Evolutionary conservation across 1,140 invertebrate species (phyloP), one percentile per base, ranked within the genome.

Genomic region (Drosophila lini): DNA sequence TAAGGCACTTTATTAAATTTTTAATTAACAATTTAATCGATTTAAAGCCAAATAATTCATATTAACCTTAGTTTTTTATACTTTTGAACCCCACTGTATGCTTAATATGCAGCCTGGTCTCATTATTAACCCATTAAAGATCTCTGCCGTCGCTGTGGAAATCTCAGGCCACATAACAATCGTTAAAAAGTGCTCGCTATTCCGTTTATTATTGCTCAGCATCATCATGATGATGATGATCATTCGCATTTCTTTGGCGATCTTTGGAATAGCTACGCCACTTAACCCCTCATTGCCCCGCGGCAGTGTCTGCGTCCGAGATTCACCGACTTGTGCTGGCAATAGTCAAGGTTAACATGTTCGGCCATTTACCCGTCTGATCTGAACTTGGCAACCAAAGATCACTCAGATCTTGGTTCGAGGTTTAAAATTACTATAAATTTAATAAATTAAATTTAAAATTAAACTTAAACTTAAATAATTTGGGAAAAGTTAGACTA

Each of bases 101-200:
- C 28, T 5, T 19, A 19, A 15, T 25, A 16, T 44, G 25, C 34
- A 2, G 52, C 53, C 61, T 53, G 57, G 25, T 61, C 60, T 61
- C 79, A 81, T 81, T 78, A 73, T 78, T 81, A 81, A 67, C 73
- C 79, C 60, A 81, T 81, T 81, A 76, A 80, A 81, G 36, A 50
- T 36, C 22, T 55, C 67, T 44, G 25, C 45, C 8, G 38, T 44
- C 48, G 48, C 32, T 53, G 50, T 53, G 32, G 38, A 61, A 69
- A 57, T 78, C 55, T 55, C 32, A 11, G 8, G 52, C 16, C 36
- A 53, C 47, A 62, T 65, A 65, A 48, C 25, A 68, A 68, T 48
- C 32, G 22, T 44, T 65, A 44, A 60, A 44, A 59, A 44, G 36
- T 68, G 36, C 48, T 59, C 67, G 69, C 41, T 65, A 53, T 60